Evolutionary conservation across 1,140 invertebrate genomes (phyloP).

Genomic region (Sminthurides bifidus): DNA sequence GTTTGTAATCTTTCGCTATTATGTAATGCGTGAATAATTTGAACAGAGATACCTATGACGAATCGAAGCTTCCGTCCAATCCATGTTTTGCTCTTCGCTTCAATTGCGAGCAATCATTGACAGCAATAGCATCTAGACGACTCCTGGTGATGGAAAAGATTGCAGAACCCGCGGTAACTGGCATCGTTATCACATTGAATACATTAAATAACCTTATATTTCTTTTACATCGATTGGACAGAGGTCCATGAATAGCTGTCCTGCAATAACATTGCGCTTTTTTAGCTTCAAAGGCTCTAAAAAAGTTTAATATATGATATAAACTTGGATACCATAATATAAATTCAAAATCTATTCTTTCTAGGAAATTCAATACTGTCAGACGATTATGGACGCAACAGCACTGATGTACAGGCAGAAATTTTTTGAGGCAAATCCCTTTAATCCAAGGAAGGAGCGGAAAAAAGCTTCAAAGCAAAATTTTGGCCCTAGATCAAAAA

Average conservation of each 20-base stretch:
- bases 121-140: conserved; percentile 60
- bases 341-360: no score
- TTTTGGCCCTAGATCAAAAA: background rate
- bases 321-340: no score
- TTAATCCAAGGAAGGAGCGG: conserved; percentile 13
- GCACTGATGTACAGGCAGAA: conserved; percentile 24
- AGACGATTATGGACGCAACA: conserved; percentile 17
- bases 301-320: background rate
- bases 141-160: conserved; percentile 77
- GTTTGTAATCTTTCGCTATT: conserved; percentile 8
- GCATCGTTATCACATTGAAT: background rate
- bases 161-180: conserved; percentile 40
- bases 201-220: background rate
- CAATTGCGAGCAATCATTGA: conserved; percentile 77
- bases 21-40: conserved; percentile 32
- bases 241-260: no score
- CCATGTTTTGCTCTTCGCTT: conserved; percentile 60
- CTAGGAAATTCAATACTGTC: conserved; percentile 8
- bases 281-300: background rate
- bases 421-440: conserved; percentile 17
- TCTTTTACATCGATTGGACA: no score
- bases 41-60: conserved; percentile 57
- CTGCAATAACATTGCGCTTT: background rate
- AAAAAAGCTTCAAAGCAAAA: conserved; percentile 1
- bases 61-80: conserved; percentile 62